Evolutionary conservation across 2,888 invertebrate species (phyloP).

Genomic region (Cryptops parisi): DNA sequence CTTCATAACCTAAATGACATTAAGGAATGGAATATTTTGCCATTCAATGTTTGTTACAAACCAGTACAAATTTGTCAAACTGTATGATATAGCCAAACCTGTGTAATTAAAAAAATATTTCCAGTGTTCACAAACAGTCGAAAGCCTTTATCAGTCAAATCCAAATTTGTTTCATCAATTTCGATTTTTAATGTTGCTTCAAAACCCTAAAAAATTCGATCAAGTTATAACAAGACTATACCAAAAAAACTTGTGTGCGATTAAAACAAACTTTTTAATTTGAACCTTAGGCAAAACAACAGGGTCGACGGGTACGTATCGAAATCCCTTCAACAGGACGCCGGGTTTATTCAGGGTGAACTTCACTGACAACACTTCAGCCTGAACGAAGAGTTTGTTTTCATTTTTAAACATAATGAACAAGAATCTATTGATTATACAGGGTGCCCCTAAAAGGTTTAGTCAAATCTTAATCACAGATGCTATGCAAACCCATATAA

Average conservation of each 20-base stretch:
- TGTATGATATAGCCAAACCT: neutral
- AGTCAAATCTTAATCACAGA: too few relatives aligned
- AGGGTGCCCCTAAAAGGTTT: too few relatives aligned
- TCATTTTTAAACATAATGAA: too few relatives aligned
- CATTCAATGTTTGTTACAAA: neutral
- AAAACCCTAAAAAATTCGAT: constrained; percentile 3
- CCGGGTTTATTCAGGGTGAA: constrained; percentile 9
- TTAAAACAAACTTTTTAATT: neutral
- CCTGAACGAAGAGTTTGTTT: neutral
- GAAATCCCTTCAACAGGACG: constrained; percentile 5
- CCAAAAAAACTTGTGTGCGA: neutral
- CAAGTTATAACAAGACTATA: neutral
- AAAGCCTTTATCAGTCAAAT: too few relatives aligned
- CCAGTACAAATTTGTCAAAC: neutral
- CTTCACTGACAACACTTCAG: neutral
- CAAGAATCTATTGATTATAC: too few relatives aligned
- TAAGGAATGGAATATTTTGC: neutral
- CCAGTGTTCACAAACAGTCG: neutral
- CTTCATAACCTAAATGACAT: too few relatives aligned
- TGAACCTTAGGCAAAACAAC: constrained; percentile 13
- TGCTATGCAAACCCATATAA: too few relatives aligned
- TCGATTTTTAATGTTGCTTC: constrained; percentile 4
- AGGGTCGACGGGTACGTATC: constrained; percentile 12
- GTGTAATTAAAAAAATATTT: neutral
- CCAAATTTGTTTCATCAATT: too few relatives aligned